Evolutionary conservation across 2,797 vertebrate genomes (phyloP).

Genomic region (Gallinago solitaria): DNA sequence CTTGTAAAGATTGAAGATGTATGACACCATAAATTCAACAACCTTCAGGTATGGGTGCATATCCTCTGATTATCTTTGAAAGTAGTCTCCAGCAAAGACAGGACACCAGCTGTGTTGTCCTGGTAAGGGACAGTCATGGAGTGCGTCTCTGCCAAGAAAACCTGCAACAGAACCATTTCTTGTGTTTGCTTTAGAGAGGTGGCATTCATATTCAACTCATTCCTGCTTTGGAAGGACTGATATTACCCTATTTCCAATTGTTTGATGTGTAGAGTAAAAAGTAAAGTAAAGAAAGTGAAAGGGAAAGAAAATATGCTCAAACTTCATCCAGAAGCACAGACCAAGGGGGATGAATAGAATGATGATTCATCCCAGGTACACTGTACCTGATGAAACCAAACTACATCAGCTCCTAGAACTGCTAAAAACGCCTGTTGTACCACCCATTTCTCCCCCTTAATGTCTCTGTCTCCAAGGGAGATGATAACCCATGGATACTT

Average conservation of each 20-base stretch:
- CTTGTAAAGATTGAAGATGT: not conserved
- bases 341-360: not conserved
- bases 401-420: not conserved
- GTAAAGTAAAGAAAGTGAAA: not conserved
- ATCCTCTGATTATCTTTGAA: not conserved
- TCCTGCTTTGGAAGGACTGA: not conserved
- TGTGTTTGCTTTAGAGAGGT: not conserved
- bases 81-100: not conserved
- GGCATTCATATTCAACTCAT: not conserved
- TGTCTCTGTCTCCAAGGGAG: not conserved
- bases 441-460: not conserved
- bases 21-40: not conserved
- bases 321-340: not conserved
- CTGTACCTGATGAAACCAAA: not conserved
- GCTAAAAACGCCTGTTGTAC: not conserved
- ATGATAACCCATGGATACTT: not conserved
- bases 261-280: not conserved
- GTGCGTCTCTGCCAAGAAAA: not conserved
- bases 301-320: not conserved
- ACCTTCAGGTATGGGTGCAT: not conserved
- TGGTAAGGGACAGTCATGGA: not conserved
- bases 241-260: not conserved
- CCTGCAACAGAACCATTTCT: not conserved
- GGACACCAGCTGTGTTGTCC: not conserved
- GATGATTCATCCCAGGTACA: not conserved